These are phyloP conservation scores for Pantelozetes paolii DNA, from an alignment of 2,888 invertebrate genomes.

Conservation along the genomic window DNA sequence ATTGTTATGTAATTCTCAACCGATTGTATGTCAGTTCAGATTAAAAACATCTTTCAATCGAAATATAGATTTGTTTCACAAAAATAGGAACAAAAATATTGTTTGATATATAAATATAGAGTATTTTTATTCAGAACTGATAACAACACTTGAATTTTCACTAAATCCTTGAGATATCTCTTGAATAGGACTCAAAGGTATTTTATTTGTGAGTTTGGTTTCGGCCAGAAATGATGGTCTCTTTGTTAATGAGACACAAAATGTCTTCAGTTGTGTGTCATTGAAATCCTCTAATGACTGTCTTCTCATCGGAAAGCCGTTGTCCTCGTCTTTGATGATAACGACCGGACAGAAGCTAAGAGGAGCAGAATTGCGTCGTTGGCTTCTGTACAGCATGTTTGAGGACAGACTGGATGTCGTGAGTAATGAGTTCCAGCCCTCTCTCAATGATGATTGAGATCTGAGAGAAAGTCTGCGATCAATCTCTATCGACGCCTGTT, in stretches of 20 bases:
- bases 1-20: too few relatives aligned
- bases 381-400: slow-evolving; percentile 17
- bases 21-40: too few relatives aligned
- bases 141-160: slow-evolving; percentile 24
- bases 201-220: background rate
- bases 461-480: slow-evolving; percentile 64
- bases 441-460: slow-evolving; percentile 40
- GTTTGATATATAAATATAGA: too few relatives aligned
- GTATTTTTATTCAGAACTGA: slow-evolving; percentile 22
- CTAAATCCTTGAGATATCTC: slow-evolving; percentile 28
- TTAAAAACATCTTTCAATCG: too few relatives aligned
- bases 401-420: slow-evolving; percentile 54
- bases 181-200: slow-evolving; percentile 24
- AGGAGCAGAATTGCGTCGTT: slow-evolving; percentile 10
- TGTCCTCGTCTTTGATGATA: background rate
- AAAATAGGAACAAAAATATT: too few relatives aligned
- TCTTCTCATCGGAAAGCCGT: slow-evolving; percentile 9
- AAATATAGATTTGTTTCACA: too few relatives aligned
- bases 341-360: background rate
- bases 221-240: slow-evolving; percentile 22
- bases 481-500: slow-evolving; percentile 71
- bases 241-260: background rate
- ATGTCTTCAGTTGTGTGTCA: slow-evolving; percentile 16
- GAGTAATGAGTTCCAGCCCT: slow-evolving; percentile 26
- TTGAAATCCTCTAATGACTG: slow-evolving; percentile 3